Conservation (phyloP, 2,113 vertebrate genomes). For the Nymphicus hollandicus region DNA sequence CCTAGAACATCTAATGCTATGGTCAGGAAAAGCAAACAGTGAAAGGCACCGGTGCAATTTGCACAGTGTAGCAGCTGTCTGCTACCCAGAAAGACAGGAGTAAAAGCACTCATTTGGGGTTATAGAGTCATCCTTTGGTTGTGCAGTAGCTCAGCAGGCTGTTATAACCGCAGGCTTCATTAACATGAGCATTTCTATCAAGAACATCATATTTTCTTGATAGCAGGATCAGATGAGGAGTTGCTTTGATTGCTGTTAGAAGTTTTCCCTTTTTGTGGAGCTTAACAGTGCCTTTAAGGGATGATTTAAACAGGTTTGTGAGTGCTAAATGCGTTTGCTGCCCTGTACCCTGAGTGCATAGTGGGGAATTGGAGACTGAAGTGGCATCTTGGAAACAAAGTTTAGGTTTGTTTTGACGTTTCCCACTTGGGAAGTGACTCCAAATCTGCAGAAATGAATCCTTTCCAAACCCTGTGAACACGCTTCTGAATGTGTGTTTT, state of each 20-base stretch:
- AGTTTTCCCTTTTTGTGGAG: background rate
- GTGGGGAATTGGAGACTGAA: background rate
- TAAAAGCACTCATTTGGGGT: background rate
- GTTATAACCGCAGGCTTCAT: background rate
- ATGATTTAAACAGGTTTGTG: background rate
- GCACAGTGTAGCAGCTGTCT: background rate
- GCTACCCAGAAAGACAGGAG: background rate
- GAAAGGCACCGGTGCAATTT: background rate
- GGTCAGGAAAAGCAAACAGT: background rate
- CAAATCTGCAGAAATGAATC: conserved; percentile 33
- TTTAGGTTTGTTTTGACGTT: conserved; percentile 29
- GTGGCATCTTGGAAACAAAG: background rate
- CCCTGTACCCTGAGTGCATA: background rate
- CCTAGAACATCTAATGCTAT: background rate
- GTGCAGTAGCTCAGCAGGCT: background rate
- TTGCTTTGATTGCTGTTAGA: background rate
- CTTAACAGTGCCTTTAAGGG: background rate
- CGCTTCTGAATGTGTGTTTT: background rate
- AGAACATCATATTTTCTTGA: background rate
- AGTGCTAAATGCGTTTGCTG: background rate
- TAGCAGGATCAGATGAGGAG: background rate
- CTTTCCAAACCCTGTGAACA: background rate
- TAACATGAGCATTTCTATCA: background rate
- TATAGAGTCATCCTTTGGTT: background rate
- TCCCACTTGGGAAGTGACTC: background rate